These are phyloP conservation scores for Hoplodrina ambigua DNA, from an alignment of 2,888 invertebrate species.

Conservation along the genomic window DNA sequence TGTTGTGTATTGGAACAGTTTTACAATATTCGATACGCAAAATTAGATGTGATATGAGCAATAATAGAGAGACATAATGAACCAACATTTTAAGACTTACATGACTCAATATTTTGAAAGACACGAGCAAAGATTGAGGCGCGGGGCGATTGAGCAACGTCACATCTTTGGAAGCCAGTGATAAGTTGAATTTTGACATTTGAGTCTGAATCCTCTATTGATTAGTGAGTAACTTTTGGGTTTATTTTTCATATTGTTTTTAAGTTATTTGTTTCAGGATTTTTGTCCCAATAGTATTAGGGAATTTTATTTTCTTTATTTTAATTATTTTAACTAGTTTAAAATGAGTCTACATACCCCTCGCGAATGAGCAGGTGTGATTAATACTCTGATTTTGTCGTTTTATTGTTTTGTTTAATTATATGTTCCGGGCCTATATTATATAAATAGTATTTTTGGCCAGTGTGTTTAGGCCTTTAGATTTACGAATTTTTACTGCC, in stretches of 20 bases:
- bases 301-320: constrained; percentile 90
- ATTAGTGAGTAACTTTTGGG: constrained; percentile 90
- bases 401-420: constrained; percentile 88
- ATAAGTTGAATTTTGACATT: constrained; percentile 81
- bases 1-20: constrained; percentile 85
- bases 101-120: constrained; percentile 78
- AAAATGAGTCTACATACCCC: constrained; percentile 85
- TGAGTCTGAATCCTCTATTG: constrained; percentile 89
- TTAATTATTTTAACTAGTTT: constrained; percentile 88
- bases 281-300: constrained; percentile 91
- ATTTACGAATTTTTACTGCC: constrained; percentile 90
- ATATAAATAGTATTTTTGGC: constrained; percentile 89
- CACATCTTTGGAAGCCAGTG: constrained; percentile 75
- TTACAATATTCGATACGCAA: constrained; percentile 82
- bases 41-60: constrained; percentile 89
- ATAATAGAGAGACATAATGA: constrained; percentile 86
- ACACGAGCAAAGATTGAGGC: constrained; percentile 70
- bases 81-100: constrained; percentile 80
- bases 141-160: constrained; percentile 59
- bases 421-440: constrained; percentile 89
- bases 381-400: constrained; percentile 89
- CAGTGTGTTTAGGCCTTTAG: constrained; percentile 89
- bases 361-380: constrained; percentile 86
- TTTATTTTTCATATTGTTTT: constrained; percentile 90
- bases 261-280: constrained; percentile 90